A percentile compares a stretch with the other conserved stretches of the same genome.
Conservation (phyloP, 2,797 vertebrate genomes). For the Petrocephalus sullivani region DNA sequence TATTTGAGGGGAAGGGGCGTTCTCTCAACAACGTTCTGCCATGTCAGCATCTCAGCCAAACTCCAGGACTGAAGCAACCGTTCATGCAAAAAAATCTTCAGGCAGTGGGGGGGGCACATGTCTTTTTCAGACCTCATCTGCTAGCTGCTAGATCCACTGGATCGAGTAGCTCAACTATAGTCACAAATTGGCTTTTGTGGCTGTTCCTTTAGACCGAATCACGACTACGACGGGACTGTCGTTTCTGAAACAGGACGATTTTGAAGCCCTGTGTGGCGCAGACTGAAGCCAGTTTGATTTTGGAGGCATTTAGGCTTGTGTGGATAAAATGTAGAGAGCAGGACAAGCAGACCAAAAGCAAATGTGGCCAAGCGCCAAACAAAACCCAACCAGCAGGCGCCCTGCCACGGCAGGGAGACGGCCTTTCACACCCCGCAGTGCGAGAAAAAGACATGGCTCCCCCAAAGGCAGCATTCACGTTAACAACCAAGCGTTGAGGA, state of each 20-base stretch:
- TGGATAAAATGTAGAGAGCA: not conserved
- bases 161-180: not conserved
- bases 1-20: not conserved
- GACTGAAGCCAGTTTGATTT: not conserved
- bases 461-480: slow-evolving; percentile 22
- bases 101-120: slow-evolving; percentile 43
- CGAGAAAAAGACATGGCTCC: slow-evolving; percentile 20
- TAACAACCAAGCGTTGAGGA: slow-evolving; percentile 32
- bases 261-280: not conserved
- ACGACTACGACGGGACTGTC: not conserved
- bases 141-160: not conserved
- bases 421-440: not conserved
- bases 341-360: not conserved
- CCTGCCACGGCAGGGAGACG: not conserved
- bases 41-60: slow-evolving; percentile 25
- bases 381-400: not conserved
- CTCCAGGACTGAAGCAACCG: slow-evolving; percentile 35
- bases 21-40: slow-evolving; percentile 9
- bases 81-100: slow-evolving; percentile 45
- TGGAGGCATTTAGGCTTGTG: not conserved
- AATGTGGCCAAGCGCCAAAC: not conserved
- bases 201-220: not conserved
- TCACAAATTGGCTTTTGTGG: not conserved
- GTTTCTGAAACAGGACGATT: not conserved
- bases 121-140: slow-evolving; percentile 30